These are phyloP conservation scores for Phalacrocorax carbo DNA, from an alignment of 2,113 vertebrate genomes.

Conservation along the genomic window DNA sequence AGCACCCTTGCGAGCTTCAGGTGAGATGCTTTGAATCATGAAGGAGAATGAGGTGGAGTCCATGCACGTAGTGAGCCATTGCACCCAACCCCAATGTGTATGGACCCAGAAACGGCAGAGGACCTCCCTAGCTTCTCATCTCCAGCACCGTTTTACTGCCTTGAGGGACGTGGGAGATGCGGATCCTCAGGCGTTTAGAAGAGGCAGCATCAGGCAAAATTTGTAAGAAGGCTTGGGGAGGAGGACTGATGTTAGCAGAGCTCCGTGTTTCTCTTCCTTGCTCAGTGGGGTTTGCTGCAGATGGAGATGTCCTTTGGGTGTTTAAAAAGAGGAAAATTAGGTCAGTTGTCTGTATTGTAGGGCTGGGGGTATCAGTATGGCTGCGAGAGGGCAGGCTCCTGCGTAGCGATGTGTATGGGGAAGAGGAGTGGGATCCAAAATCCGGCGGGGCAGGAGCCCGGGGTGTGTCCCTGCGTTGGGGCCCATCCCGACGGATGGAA, in stretches of 20 bases:
- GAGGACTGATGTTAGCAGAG: neutral
- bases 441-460: fast-evolving
- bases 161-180: neutral
- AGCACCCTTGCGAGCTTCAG: neutral
- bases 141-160: neutral
- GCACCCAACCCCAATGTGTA: fast-evolving
- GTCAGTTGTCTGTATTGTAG: slow-evolving; percentile 45
- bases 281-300: neutral
- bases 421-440: neutral
- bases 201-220: neutral
- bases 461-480: neutral
- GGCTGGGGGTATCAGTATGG: neutral
- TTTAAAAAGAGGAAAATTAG: slow-evolving; percentile 41
- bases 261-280: neutral
- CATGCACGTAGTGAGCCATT: fast-evolving
- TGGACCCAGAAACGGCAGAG: neutral
- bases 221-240: neutral
- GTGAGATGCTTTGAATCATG: neutral
- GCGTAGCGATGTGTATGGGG: neutral
- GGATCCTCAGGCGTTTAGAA: neutral
- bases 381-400: neutral
- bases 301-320: slow-evolving; percentile 20
- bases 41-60: neutral
- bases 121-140: neutral
- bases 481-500: neutral